phyloP scores from a whole-genome alignment of 2,888 invertebrate species.

The Pristionchus entomophagus region DNA sequence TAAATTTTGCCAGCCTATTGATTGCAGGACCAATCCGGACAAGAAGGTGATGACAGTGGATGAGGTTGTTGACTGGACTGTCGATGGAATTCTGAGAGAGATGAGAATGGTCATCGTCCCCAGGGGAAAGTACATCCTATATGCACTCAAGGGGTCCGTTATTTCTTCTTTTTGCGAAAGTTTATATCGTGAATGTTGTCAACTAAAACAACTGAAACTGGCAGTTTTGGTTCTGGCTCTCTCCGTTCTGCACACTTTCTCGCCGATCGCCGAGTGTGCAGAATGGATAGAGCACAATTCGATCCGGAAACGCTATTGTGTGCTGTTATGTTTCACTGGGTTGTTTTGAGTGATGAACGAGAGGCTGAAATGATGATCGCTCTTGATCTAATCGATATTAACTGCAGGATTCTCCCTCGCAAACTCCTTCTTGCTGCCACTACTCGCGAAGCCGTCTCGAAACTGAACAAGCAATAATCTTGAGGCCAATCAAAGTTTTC shows the following conservation, averaged over 20 bases:
- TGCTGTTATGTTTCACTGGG: too few species aligned
- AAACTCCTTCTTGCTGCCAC: not conserved
- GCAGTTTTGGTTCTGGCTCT: too few species aligned
- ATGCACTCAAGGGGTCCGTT: conserved; percentile 34
- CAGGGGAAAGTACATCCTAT: conserved; percentile 27
- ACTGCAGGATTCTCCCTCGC: conserved; percentile 20
- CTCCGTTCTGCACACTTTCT: too few species aligned
- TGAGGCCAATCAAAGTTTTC: too few species aligned
- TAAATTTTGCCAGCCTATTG: not conserved
- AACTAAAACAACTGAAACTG: too few species aligned
- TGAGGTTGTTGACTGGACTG: conserved; percentile 40
- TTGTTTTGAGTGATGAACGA: too few species aligned
- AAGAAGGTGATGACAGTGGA: conserved; percentile 41
- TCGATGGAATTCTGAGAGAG: conserved; percentile 33
- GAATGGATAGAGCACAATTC: too few species aligned
- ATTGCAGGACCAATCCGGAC: not conserved
- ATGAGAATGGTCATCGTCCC: conserved; percentile 40
- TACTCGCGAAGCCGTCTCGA: not conserved
- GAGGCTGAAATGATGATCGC: too few species aligned
- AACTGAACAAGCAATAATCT: not conserved
- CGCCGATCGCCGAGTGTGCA: too few species aligned
- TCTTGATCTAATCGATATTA: too few species aligned
- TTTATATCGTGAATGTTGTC: too few species aligned
- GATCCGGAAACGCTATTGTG: too few species aligned
- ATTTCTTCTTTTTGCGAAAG: not conserved